phyloP scores from a whole-genome alignment of 1,140 invertebrate genomes.

The Tetramorium simillimum region DNA sequence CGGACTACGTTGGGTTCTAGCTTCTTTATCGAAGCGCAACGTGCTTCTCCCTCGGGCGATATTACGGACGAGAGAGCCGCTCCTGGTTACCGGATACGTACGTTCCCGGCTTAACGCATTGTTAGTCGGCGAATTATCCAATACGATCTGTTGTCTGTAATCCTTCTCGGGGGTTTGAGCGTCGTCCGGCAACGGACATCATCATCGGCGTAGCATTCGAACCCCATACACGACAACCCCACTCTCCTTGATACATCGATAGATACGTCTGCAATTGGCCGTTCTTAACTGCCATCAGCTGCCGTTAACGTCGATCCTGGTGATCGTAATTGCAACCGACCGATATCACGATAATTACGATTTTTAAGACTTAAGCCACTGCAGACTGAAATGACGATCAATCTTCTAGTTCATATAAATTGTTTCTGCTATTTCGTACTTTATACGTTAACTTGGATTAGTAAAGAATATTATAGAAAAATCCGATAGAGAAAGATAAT shows the following conservation, averaged over 20 bases:
- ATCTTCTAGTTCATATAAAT: neutral
- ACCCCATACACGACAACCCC: neutral
- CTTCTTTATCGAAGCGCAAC: slow-evolving; percentile 52
- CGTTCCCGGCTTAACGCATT: slow-evolving; percentile 46
- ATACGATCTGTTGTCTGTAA: slow-evolving; percentile 58
- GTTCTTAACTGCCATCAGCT: slow-evolving; percentile 55
- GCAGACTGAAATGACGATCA: neutral
- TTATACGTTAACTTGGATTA: neutral
- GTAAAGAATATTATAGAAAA: neutral
- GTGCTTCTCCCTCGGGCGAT: slow-evolving; percentile 35
- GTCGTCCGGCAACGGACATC: slow-evolving; percentile 42
- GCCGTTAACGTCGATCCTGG: slow-evolving; percentile 52
- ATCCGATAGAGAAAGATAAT: too few relatives aligned
- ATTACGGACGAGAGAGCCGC: slow-evolving; percentile 15
- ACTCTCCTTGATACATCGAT: neutral
- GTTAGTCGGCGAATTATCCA: slow-evolving; percentile 67
- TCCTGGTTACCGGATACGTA: slow-evolving; percentile 50
- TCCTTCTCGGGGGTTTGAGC: slow-evolving; percentile 53
- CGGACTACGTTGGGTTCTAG: neutral
- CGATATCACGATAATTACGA: slow-evolving; percentile 2
- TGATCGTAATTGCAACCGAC: slow-evolving; percentile 10
- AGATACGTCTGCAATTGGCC: slow-evolving; percentile 37
- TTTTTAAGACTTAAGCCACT: neutral
- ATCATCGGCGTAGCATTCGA: neutral
- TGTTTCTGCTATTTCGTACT: neutral